Percentiles rank a stretch among this genome's conserved stretches.
phyloP scores from a whole-genome alignment of 2,113 vertebrate species.

The Stigmatopora argus region DNA sequence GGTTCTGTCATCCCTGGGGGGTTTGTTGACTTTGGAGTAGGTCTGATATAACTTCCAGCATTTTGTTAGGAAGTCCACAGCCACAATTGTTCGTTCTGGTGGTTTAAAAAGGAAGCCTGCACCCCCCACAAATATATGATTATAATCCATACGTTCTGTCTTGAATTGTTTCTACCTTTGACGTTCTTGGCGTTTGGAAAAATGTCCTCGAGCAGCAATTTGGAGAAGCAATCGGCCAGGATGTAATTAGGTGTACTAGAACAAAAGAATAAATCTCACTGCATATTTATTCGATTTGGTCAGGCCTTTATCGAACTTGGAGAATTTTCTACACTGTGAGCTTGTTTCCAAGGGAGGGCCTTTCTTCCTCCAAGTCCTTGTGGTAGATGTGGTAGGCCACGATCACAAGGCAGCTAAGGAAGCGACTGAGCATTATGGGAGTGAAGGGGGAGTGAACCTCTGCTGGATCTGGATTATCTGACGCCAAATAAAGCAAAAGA shows the following conservation, averaged over 20 bases:
- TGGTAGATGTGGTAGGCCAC: constrained; percentile 78
- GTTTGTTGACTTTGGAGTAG: constrained; percentile 38
- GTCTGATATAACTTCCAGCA: constrained; percentile 76
- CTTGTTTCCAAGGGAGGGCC: background rate
- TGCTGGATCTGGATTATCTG: constrained; percentile 45
- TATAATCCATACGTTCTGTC: too few species aligned
- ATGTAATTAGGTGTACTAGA: constrained; percentile 64
- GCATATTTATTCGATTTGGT: background rate
- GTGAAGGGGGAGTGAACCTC: constrained; percentile 73
- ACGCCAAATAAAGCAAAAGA: constrained; percentile 30
- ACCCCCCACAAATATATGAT: background rate
- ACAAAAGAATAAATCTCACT: constrained; percentile 3
- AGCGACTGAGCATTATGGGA: constrained; percentile 69
- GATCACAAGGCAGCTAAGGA: constrained; percentile 75
- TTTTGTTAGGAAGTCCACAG: constrained; percentile 60
- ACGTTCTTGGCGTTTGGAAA: constrained; percentile 72
- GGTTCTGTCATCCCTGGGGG: constrained; percentile 50
- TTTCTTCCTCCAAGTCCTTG: constrained; percentile 73
- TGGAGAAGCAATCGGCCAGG: constrained; percentile 75
- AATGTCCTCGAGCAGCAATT: constrained; percentile 77
- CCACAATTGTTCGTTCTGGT: constrained; percentile 38
- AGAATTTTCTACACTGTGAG: background rate
- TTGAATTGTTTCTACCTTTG: constrained; percentile 68
- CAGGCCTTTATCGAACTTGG: background rate
- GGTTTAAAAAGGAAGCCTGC: constrained; percentile 76